These are phyloP conservation scores for Dendrocincla fuliginosa DNA, from an alignment of 2,797 vertebrate species.

Conservation along the genomic window DNA sequence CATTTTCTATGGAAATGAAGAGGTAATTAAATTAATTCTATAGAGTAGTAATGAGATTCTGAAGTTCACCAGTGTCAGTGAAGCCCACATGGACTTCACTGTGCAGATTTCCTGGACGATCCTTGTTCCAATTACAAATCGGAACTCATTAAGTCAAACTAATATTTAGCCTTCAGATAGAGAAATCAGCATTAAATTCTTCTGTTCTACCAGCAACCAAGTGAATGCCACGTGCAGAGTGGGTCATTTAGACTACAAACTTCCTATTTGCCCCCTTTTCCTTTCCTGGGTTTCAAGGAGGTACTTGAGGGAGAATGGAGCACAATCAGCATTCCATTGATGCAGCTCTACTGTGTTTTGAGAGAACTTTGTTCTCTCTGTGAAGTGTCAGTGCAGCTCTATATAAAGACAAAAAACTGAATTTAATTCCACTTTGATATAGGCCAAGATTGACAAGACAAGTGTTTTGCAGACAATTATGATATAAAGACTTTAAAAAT, in stretches of 20 bases:
- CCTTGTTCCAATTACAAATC: not conserved
- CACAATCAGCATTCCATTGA: slow-evolving; percentile 49
- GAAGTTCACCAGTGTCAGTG: not conserved
- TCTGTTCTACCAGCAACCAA: not conserved
- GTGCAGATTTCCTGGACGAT: not conserved
- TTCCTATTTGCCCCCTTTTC: not conserved
- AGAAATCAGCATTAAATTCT: not conserved
- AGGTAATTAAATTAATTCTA: not conserved
- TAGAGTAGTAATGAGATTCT: not conserved
- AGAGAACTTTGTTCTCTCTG: not conserved
- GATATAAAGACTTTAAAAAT: not conserved
- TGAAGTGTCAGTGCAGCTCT: not conserved
- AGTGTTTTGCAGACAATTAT: not conserved
- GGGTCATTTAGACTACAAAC: not conserved
- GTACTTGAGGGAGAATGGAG: slow-evolving; percentile 34
- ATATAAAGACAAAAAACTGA: not conserved
- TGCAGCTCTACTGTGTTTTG: not conserved
- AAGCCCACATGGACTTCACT: not conserved
- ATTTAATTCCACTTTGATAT: slow-evolving; percentile 1
- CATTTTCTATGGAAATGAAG: not conserved
- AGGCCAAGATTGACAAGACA: not conserved
- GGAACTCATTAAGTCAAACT: not conserved
- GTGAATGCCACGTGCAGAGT: not conserved
- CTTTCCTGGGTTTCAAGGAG: slow-evolving; percentile 25
- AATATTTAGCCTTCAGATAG: not conserved